Conservation (phyloP, 2,797 vertebrate species). For the Paratrypauchen microcephalus region DNA sequence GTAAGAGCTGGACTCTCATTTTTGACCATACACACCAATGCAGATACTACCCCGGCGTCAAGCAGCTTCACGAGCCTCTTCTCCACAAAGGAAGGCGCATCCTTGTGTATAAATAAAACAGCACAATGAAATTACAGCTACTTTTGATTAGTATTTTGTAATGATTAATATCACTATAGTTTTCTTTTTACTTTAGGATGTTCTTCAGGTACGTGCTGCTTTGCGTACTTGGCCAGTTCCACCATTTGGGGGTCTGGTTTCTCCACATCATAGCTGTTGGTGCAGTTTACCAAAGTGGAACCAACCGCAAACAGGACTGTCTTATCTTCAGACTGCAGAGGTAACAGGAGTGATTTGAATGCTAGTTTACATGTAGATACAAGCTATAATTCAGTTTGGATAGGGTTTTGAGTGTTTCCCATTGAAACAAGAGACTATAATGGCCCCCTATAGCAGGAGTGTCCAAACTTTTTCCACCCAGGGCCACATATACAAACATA, state of each 20-base stretch:
- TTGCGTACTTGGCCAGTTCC: constrained; percentile 96
- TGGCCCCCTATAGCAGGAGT: too few species aligned
- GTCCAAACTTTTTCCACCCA: too few species aligned
- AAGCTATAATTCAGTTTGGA: too few species aligned
- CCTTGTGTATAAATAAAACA: constrained; percentile 71
- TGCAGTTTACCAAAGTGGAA: constrained; percentile 95
- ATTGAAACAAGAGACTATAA: too few species aligned
- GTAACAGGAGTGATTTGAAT: not conserved
- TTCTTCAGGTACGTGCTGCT: constrained; percentile 94
- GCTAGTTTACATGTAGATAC: not conserved
- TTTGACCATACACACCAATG: constrained; percentile 94
- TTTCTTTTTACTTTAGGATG: constrained; percentile 88
- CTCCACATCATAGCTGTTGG: constrained; percentile 94
- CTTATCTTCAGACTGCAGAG: constrained; percentile 89
- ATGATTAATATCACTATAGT: not conserved
- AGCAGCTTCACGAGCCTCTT: constrained; percentile 88
- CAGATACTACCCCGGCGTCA: constrained; percentile 88
- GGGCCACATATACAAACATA: too few species aligned
- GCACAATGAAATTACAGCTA: not conserved
- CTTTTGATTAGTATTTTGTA: not conserved
- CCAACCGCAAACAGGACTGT: constrained; percentile 92
- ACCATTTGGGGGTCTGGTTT: constrained; percentile 95
- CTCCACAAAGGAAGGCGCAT: constrained; percentile 83
- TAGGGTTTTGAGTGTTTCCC: too few species aligned
- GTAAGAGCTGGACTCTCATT: constrained; percentile 89